Percentiles rank a stretch among this genome's conserved stretches.
phyloP scores from a whole-genome alignment of 2,797 vertebrate genomes.

The Lagocephalus sceleratus region DNA sequence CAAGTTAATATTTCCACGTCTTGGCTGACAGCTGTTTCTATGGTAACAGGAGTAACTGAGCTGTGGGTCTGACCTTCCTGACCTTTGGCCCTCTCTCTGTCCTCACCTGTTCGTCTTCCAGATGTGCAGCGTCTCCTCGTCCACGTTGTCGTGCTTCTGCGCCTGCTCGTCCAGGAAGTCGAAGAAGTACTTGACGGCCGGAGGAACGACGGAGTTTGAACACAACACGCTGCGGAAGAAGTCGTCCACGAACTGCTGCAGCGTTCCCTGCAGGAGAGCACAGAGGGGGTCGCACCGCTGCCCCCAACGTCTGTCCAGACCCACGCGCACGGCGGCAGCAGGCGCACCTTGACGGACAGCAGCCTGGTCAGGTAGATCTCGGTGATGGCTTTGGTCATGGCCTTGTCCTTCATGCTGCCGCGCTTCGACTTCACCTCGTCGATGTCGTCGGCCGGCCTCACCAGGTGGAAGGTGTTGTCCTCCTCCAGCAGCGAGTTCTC shows the following conservation, averaged over 20 bases:
- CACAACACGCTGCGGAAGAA: slow-evolving; percentile 94
- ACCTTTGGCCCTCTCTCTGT: too few relatives aligned
- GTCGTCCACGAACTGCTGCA: slow-evolving; percentile 98
- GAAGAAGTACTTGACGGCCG: slow-evolving; percentile 96
- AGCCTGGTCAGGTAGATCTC: slow-evolving; percentile 98
- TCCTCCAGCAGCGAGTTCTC: slow-evolving; percentile 92
- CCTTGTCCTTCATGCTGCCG: slow-evolving; percentile 95
- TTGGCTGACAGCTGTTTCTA: too few relatives aligned
- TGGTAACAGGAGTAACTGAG: too few relatives aligned
- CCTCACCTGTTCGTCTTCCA: slow-evolving; percentile 89
- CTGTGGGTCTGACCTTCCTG: too few relatives aligned
- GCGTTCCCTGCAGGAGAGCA: slow-evolving; percentile 81
- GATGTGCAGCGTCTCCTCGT: slow-evolving; percentile 97
- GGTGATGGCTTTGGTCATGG: slow-evolving; percentile 97
- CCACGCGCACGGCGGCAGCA: too few relatives aligned
- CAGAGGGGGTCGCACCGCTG: not conserved
- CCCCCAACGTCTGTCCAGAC: too few relatives aligned
- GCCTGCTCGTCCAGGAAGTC: slow-evolving; percentile 98
- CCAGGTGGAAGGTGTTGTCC: slow-evolving; percentile 94
- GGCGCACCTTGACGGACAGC: slow-evolving; percentile 90
- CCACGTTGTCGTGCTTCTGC: slow-evolving; percentile 89
- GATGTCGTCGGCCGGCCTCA: slow-evolving; percentile 87
- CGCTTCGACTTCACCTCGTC: slow-evolving; percentile 93
- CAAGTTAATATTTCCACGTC: too few relatives aligned
- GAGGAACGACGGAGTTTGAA: slow-evolving; percentile 83